Percentiles rank a stretch among this genome's conserved stretches.
Evolutionary conservation across 2,113 vertebrate species (phyloP).

Genomic region (Melanerpes formicivorus): DNA sequence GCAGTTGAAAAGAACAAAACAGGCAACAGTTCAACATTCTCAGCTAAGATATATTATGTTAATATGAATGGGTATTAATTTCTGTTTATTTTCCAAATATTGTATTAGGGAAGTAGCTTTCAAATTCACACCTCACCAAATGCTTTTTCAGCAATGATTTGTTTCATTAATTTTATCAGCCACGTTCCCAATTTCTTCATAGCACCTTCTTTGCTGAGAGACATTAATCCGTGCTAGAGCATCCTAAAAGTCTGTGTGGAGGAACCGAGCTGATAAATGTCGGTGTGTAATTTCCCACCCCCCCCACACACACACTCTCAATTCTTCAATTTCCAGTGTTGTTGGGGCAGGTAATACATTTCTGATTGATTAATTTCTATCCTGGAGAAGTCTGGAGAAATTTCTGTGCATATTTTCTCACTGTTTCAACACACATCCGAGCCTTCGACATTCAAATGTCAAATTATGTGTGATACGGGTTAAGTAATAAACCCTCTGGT

Average conservation of each 20-base stretch:
- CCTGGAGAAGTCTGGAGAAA: neutral
- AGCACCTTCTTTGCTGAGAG: slow-evolving; percentile 21
- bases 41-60: slow-evolving; percentile 61
- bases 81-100: slow-evolving; percentile 68
- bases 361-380: neutral
- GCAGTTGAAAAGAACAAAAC: slow-evolving; percentile 65
- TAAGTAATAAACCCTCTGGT: slow-evolving; percentile 7
- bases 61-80: slow-evolving; percentile 66
- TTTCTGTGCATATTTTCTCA: slow-evolving; percentile 18
- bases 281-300: neutral
- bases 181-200: neutral
- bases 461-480: neutral
- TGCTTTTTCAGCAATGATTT: slow-evolving; percentile 61
- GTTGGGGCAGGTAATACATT: neutral
- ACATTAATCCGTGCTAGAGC: slow-evolving; percentile 1
- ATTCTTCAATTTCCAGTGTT: neutral
- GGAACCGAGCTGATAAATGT: neutral
- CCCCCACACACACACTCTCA: neutral
- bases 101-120: slow-evolving; percentile 39
- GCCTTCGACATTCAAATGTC: neutral
- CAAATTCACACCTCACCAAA: slow-evolving; percentile 66
- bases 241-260: slow-evolving; percentile 16
- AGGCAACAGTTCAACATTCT: slow-evolving; percentile 56
- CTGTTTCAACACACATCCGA: neutral
- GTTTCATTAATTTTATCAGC: slow-evolving; percentile 63